phyloP scores from a whole-genome alignment of 2,888 invertebrate species.

The Thereva unica region DNA sequence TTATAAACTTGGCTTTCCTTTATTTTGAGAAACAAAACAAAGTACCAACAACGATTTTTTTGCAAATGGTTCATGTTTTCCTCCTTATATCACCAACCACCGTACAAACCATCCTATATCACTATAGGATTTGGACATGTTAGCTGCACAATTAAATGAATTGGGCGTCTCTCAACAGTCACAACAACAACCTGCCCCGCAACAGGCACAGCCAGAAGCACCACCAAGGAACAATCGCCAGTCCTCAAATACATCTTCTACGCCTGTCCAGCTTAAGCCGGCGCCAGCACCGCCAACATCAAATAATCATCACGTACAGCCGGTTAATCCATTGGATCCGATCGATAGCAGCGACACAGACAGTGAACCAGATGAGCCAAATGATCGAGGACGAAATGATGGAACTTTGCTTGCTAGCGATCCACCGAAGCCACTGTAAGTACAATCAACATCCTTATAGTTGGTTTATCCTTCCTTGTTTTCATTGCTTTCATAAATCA shows the following conservation, averaged over 20 bases:
- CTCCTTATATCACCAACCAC: slow-evolving; percentile 24
- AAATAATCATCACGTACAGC: slow-evolving; percentile 57
- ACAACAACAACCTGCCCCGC: slow-evolving; percentile 45
- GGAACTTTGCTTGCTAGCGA: slow-evolving; percentile 95
- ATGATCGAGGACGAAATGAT: slow-evolving; percentile 82
- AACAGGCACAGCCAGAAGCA: slow-evolving; percentile 70
- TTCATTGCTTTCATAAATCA: slow-evolving; percentile 12
- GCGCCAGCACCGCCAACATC: slow-evolving; percentile 55
- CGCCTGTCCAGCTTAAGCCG: slow-evolving; percentile 50
- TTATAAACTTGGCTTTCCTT: no score
- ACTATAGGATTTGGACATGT: slow-evolving; percentile 89
- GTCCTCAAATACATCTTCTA: slow-evolving; percentile 48
- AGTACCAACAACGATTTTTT: no score
- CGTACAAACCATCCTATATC: slow-evolving; percentile 47
- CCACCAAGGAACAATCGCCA: slow-evolving; percentile 69
- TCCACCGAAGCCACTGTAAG: slow-evolving; percentile 95
- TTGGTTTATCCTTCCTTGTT: slow-evolving; percentile 15
- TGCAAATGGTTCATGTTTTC: no score
- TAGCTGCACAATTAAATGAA: slow-evolving; percentile 95
- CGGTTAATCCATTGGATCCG: slow-evolving; percentile 67
- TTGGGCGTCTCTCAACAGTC: slow-evolving; percentile 69
- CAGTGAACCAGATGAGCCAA: slow-evolving; percentile 80
- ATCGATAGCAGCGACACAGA: slow-evolving; percentile 79
- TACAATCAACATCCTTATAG: slow-evolving; percentile 47
- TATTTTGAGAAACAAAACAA: no score